A percentile compares a stretch with the other conserved stretches of the same genome.
Evolutionary conservation across 2,113 vertebrate genomes (phyloP).

Genomic region (Cryptotis parvus): DNA sequence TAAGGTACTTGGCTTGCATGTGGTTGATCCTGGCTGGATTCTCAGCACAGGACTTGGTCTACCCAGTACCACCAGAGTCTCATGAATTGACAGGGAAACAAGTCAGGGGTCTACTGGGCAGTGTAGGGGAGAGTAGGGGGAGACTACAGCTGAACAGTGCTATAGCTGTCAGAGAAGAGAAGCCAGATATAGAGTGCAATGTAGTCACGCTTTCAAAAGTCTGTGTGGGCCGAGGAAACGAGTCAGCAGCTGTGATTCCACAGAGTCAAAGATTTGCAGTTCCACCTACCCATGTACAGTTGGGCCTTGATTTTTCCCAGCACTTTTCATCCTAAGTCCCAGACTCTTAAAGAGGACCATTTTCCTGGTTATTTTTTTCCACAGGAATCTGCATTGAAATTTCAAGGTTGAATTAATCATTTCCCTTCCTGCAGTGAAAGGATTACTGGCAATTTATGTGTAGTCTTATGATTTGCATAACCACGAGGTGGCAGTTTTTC

Average conservation of each 20-base stretch:
- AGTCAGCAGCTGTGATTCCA: background rate
- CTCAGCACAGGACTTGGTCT: too few relatives aligned
- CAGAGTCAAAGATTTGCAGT: background rate
- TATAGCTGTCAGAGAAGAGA: fast-evolving
- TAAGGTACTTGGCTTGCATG: too few relatives aligned
- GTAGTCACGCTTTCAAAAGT: too few relatives aligned
- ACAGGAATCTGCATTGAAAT: constrained; percentile 8
- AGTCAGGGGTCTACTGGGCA: too few relatives aligned
- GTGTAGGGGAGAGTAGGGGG: background rate
- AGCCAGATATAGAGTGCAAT: background rate
- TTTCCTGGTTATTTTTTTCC: background rate
- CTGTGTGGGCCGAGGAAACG: too few relatives aligned
- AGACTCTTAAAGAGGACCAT: background rate
- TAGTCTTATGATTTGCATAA: constrained; percentile 39
- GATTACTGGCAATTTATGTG: background rate
- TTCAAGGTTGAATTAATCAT: background rate
- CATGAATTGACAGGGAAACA: too few relatives aligned
- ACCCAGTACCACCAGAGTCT: too few relatives aligned
- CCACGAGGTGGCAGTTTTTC: constrained; percentile 32
- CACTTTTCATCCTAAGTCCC: background rate
- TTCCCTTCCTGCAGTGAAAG: constrained; percentile 26
- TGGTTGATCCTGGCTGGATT: too few relatives aligned
- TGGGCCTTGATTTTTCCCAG: background rate
- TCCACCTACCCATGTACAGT: background rate
- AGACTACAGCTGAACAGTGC: background rate